Evolutionary conservation across 64 coral and sea anemone species (phyloP), one percentile per base, ranked within the genome.

Genomic region (Exaiptasia diaphana): DNA sequence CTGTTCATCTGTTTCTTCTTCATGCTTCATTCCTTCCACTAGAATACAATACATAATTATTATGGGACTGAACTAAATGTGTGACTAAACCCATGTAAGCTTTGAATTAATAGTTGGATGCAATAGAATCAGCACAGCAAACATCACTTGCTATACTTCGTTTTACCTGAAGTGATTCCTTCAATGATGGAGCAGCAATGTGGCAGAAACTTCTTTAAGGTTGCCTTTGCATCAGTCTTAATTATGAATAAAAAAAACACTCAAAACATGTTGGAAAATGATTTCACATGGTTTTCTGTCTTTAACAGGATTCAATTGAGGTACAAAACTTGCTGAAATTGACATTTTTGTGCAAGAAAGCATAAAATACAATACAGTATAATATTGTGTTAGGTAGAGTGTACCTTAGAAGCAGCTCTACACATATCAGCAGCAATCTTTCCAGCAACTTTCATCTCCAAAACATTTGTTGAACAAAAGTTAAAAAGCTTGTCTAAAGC

Each of bases 371-470:
- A 22, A n/a, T 28, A 60, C 10, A 13, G 15, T 28, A 60, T 60
- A 24, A 60, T 5, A 60, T 23, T 11, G 7, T 27, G 13, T 59
- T 23, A 27, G n/a, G 4, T 10, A 60, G 31, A 35, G 15, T 85
- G 21, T 15, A 99, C 95, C 95, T 87, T 83, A 7, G 95, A 89
- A 53, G 95, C 95, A 43, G 95, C 95, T 58, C 95, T 77, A 54
- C 89, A 92, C 78, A 99, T 92, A 46, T 99, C 94, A 12, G 94
- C 68, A 32, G 90, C 95, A 84, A 99, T 99, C 69, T 99, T 91
- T 65, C 95, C 95, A 29, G 95, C 95, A 54, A 99, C 81, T 72
- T 99, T 99, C 8, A 88, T 92, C 68, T 99, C 95, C 42, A 99
- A 41, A 53, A 99, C 88, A 78, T 99, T 99, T 21, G 77, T 91